Base-by-base conservation (phyloP, 2,888 invertebrate species). In the Erebia ligea region DNA sequence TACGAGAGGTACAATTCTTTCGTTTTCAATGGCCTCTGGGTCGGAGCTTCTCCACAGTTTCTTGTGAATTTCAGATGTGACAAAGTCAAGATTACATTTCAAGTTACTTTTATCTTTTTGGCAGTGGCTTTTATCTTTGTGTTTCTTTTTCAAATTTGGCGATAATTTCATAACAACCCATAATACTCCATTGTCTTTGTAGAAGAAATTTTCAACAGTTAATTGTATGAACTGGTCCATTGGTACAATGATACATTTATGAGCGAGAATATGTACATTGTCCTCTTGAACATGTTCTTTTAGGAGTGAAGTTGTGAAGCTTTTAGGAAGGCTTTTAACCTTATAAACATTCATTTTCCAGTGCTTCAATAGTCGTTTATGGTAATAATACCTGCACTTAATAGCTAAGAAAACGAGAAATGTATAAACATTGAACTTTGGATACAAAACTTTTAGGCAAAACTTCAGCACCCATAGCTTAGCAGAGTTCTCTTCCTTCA, bases 401-500 rank as follows among this genome's bases (percentile, higher is more conserved):
- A 93, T 86, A 72, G 88, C 86, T 71, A 93, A 85, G 77, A 86
- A 93, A 73, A 90, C 87, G 25, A 93, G 83, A 79, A 93, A 93
- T 71, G 82, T 82, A 78, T 88, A 85, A 74, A 78, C 82, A 82
- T 93, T 91, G 86, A 86, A 91, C 84, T 91, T 92, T 84, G 93
- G 93, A 86, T 91, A 92, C 69, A 89, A 81, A 76, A 93, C 78
- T 89, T 90, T 91, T 76, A 93, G 73, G 79, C 91, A 90, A 84
- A 88, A 91, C 79, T 91, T 91, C 84, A 91, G 79, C 79, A 92
- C 87, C 91, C 92, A 90, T 91, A 93, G 71, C 81, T 89, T 88
- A 42, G 78, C 74, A 70, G 74, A 75, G 71, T 79, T 84, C 74
- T 86, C 79, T 79, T 88, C 82, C 82, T 87, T 87, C 92, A 93